Evolutionary conservation across 2,113 vertebrate species (phyloP), one percentile per base, ranked within the genome.

Genomic region (Amphiprion ocellaris): DNA sequence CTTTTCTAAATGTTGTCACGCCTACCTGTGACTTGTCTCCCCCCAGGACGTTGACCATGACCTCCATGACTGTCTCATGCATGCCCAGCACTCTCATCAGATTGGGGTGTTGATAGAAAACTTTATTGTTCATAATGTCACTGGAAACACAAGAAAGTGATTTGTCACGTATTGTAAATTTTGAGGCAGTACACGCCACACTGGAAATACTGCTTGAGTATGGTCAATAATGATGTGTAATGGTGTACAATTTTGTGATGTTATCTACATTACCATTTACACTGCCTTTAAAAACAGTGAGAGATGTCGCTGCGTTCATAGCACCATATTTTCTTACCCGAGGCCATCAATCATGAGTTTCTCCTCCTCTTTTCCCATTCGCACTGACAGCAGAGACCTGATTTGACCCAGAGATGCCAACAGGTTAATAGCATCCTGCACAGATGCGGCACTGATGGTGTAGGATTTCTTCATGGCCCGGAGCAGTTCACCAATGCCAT

Each of bases 111-210:
- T 99, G 98, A 93, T 99, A 99, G 93, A 99, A 99, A 68, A 99
- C 97, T 71, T 99, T 99, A 92, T 99, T 99, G 95, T 99, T 99
- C 97, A 99, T 99, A 81, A 99, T 99, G 90, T 99, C 97, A 8
- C 98, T 99, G 82, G 59, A 60, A 49, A 66, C 64, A 52, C 47
- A 86, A 69, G 10, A 26, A 49, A 30, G n/a, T 39, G 4, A 17
- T 59, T 62, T n/a, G 50, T 72, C n/a, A 53, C 41, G 26, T 28
- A 24, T 21, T 12, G 1, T n/a, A 17, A 21, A 6, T 24, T 30
- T 23, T 5, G 4, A 60, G 11, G 23, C 10, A 56, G 5, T 52
- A 52, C 10, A 9, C 2, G 5, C 47, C 15, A 66, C n/a, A 67
- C 17, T 33, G 11, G 1, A 64, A 59, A 69, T 8, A 39, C 1